phyloP scores from a whole-genome alignment of 2,113 vertebrate genomes.

The Mastomys coucha region DNA sequence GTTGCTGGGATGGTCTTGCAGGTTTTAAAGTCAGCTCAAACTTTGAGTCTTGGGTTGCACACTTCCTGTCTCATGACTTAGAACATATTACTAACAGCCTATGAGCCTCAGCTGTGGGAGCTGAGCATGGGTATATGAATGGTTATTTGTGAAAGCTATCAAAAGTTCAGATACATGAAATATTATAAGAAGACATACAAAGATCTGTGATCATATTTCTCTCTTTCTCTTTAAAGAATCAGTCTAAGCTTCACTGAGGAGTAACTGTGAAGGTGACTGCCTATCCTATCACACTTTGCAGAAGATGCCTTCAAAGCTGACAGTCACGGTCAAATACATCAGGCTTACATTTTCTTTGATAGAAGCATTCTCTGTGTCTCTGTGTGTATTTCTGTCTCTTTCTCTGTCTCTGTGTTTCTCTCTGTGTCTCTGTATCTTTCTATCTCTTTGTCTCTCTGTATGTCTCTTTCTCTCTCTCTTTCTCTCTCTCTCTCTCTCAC shows the following conservation, averaged over 20 bases:
- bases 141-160: conserved; percentile 18
- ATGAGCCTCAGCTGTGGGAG: not conserved
- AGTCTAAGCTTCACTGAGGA: not conserved
- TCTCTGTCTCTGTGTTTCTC: not conserved
- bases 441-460: no score
- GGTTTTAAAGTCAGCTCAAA: no score
- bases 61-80: not conserved
- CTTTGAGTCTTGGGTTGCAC: not conserved
- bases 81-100: not conserved
- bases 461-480: not conserved
- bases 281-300: not conserved
- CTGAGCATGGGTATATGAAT: conserved; percentile 1
- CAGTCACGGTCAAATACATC: conserved; percentile 24
- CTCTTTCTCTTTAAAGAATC: not conserved
- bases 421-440: not conserved
- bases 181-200: not conserved
- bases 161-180: not conserved
- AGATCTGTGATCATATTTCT: not conserved
- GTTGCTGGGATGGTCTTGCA: not conserved
- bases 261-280: not conserved
- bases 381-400: not conserved
- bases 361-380: not conserved
- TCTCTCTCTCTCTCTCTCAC: not conserved
- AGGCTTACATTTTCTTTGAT: not conserved
- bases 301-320: conserved; percentile 17